Conservation (phyloP, 1,140 invertebrate species). For the Uloborus diversus region DNA sequence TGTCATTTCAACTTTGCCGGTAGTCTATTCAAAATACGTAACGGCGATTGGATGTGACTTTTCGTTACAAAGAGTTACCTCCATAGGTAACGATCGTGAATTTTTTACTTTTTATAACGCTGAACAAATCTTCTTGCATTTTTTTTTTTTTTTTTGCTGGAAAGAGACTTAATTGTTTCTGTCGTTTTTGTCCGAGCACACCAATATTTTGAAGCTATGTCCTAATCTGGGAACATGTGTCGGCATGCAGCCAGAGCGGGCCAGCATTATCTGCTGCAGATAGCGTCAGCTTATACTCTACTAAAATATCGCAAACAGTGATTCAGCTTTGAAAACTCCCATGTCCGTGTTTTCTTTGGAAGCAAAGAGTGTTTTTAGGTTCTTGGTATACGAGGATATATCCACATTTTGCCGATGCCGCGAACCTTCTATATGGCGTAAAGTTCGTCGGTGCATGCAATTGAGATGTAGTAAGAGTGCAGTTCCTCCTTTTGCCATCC, state of each 20-base stretch:
- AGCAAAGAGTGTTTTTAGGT: background rate
- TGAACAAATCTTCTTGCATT: background rate
- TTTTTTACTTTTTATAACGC: background rate
- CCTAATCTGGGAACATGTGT: background rate
- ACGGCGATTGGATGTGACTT: background rate
- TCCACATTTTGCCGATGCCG: background rate
- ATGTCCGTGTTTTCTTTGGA: background rate
- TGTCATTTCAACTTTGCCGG: background rate
- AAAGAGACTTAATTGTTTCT: background rate
- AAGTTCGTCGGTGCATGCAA: no score
- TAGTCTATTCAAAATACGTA: no score
- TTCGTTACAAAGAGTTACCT: background rate
- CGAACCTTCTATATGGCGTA: background rate
- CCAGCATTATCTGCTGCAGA: background rate
- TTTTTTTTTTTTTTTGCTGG: no score
- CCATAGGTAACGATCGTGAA: background rate
- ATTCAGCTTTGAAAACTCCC: no score
- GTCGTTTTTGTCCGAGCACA: conserved; percentile 1
- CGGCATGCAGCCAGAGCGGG: background rate
- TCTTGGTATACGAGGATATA: background rate
- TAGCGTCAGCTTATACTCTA: background rate
- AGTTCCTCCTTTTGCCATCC: no score
- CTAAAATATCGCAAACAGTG: background rate
- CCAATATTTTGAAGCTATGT: background rate
- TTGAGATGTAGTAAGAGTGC: no score